A percentile compares a stretch with the other conserved stretches of the same genome.
These are phyloP conservation scores for Polyergus mexicanus DNA, from an alignment of 1,140 invertebrate genomes.

Conservation along the genomic window DNA sequence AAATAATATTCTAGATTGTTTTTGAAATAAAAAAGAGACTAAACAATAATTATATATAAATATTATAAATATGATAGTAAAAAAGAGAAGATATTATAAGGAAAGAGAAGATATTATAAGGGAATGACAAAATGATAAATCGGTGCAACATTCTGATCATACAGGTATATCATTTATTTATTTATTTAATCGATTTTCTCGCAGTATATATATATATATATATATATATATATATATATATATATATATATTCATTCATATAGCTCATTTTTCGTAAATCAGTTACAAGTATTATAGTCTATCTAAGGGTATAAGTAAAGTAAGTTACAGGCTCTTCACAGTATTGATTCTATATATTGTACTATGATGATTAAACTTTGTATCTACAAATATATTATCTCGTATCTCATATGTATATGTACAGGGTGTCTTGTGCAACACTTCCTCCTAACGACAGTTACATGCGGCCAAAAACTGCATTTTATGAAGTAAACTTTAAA, in stretches of 20 bases:
- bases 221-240: constrained; percentile 73
- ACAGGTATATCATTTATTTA: constrained; percentile 74
- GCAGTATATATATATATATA: constrained; percentile 69
- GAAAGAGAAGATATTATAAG: no score
- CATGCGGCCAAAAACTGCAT: constrained; percentile 17
- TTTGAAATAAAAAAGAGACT: not conserved
- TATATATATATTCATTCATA: constrained; percentile 65
- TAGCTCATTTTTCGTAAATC: constrained; percentile 80
- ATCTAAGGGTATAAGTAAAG: constrained; percentile 74
- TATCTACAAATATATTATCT: constrained; percentile 85
- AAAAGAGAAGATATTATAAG: not conserved
- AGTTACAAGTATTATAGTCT: constrained; percentile 81
- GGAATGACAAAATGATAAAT: not conserved
- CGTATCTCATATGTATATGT: constrained; percentile 76
- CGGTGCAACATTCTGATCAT: not conserved
- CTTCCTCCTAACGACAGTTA: constrained; percentile 42
- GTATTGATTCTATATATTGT: constrained; percentile 85
- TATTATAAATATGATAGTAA: not conserved
- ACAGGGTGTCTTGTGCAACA: constrained; percentile 59
- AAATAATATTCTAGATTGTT: not conserved
- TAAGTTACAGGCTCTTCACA: constrained; percentile 83
- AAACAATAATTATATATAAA: not conserved
- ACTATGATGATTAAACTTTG: constrained; percentile 83
- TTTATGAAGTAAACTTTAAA: constrained; percentile 39
- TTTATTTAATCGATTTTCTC: constrained; percentile 79